Evolutionary conservation across 2,888 invertebrate genomes (phyloP).

Genomic region (Conistra vaccinii): DNA sequence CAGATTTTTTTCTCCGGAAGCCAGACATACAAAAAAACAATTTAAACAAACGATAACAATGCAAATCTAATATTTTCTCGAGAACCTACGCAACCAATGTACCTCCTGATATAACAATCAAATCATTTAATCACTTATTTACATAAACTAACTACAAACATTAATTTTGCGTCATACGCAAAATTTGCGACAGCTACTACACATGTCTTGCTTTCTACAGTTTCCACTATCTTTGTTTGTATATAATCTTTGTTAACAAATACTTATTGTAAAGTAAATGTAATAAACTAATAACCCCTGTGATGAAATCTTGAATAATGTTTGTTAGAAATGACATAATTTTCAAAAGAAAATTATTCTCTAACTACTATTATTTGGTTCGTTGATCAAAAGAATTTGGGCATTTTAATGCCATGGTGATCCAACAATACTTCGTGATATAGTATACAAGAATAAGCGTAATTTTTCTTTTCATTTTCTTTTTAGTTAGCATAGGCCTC

Average conservation of each 20-base stretch:
- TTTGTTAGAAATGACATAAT: background rate
- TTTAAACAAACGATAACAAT: constrained; percentile 21
- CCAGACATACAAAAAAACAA: background rate
- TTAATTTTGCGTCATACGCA: constrained; percentile 36
- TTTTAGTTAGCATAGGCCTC: background rate
- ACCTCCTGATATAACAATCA: constrained; percentile 28
- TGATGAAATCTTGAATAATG: constrained; percentile 27
- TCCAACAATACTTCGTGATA: background rate
- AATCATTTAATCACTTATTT: constrained; percentile 27
- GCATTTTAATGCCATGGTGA: background rate
- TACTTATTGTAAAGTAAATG: constrained; percentile 23
- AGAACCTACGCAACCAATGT: background rate
- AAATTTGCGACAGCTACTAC: constrained; percentile 27
- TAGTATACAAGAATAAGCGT: background rate
- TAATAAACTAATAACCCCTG: constrained; percentile 17
- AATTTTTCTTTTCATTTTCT: background rate
- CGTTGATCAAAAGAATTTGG: background rate
- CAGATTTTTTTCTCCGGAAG: background rate
- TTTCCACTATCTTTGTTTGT: constrained; percentile 45
- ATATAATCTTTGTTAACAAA: constrained; percentile 23
- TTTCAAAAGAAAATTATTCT: background rate
- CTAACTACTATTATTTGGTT: background rate
- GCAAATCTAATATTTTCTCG: constrained; percentile 27
- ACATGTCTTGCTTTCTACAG: constrained; percentile 27
- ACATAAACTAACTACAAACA: constrained; percentile 26